Percentiles rank a stretch among this genome's conserved stretches.
Conservation (phyloP, 1,140 invertebrate species). For the Carcinoscorpius rotundicauda region DNA sequence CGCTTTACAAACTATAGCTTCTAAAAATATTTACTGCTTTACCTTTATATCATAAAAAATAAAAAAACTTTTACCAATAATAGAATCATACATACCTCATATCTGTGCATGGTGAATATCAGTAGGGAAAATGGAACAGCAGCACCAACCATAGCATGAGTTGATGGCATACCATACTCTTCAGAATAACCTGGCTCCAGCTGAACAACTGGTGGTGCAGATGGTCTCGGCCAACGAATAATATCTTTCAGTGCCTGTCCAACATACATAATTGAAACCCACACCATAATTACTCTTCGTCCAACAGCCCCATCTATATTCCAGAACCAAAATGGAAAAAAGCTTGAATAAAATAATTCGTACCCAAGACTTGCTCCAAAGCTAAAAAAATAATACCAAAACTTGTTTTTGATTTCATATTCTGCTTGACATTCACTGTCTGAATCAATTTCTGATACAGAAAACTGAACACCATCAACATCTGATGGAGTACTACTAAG, state of each 20-base stretch:
- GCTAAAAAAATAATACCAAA: constrained; percentile 75
- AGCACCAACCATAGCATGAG: constrained; percentile 80
- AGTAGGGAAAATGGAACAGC: constrained; percentile 73
- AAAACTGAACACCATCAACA: constrained; percentile 12
- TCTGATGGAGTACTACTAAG: constrained; percentile 10
- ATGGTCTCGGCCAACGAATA: constrained; percentile 67
- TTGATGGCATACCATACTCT: constrained; percentile 89
- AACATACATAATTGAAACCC: constrained; percentile 72
- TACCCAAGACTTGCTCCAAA: constrained; percentile 73
- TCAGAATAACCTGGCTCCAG: constrained; percentile 72
- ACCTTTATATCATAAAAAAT: too few species aligned
- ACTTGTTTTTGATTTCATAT: constrained; percentile 53
- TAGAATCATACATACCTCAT: constrained; percentile 45
- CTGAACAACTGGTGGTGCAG: constrained; percentile 61
- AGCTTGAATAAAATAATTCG: constrained; percentile 73
- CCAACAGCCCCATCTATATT: constrained; percentile 75
- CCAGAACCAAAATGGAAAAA: constrained; percentile 86
- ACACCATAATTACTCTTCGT: constrained; percentile 62
- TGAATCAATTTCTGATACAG: constrained; percentile 21
- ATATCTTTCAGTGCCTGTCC: constrained; percentile 81
- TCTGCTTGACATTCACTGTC: constrained; percentile 26
- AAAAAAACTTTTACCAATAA: too few species aligned
- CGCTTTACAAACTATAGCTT: too few species aligned
- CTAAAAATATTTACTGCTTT: too few species aligned
- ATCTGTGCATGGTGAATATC: constrained; percentile 62